phyloP scores from a whole-genome alignment of 2,113 vertebrate genomes.

The Petroica traversi region DNA sequence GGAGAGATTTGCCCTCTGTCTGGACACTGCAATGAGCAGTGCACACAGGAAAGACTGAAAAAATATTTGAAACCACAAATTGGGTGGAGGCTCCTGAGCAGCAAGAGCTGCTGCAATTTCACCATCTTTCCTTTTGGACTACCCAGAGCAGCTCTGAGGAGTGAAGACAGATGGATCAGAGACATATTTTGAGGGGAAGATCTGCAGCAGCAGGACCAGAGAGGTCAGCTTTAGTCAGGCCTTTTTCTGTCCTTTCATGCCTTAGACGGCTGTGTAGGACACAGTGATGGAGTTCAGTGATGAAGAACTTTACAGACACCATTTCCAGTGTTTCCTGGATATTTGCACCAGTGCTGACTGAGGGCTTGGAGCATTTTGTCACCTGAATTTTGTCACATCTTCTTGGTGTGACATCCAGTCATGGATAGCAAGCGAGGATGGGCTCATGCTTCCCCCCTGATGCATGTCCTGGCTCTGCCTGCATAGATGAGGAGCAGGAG shows the following conservation, averaged over 20 bases:
- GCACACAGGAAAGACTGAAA: neutral
- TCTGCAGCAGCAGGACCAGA: neutral
- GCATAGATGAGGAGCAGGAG: neutral
- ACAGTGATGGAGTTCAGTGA: neutral
- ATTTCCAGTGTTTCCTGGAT: neutral
- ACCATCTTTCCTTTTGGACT: fast-evolving
- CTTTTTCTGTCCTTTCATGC: neutral
- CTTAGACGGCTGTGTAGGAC: too few relatives aligned
- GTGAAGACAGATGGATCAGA: neutral
- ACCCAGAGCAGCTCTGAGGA: neutral
- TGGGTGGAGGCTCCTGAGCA: neutral
- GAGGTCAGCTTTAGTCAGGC: neutral
- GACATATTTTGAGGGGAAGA: neutral
- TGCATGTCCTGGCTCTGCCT: fast-evolving
- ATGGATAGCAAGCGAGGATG: fast-evolving
- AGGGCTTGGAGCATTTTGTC: neutral
- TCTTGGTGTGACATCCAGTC: neutral
- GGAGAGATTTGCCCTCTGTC: neutral
- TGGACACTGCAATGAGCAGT: neutral
- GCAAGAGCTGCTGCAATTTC: neutral
- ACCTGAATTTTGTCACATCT: neutral
- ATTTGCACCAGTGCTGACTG: neutral
- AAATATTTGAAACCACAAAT: neutral
- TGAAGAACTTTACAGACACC: neutral
- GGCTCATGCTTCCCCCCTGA: neutral